Evolutionary conservation across 1,140 invertebrate species (phyloP).

Genomic region (Globodera ellingtonae): DNA sequence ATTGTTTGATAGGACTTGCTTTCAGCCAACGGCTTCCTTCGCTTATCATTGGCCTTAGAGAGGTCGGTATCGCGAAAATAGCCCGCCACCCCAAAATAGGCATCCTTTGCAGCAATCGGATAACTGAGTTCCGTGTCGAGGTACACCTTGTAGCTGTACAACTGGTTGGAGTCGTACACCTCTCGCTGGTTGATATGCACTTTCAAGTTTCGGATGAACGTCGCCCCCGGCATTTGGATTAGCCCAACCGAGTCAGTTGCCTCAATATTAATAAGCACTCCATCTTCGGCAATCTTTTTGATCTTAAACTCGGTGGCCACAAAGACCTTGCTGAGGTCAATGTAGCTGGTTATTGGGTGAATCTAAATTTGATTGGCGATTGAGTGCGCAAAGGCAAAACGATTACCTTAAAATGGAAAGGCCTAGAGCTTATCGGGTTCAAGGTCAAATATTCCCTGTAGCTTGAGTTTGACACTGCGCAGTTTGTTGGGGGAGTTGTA

Average conservation of each 20-base stretch:
- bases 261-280: neutral
- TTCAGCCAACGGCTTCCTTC: neutral
- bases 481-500: too few species aligned
- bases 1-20: neutral
- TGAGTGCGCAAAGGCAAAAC: too few species aligned
- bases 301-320: neutral
- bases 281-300: neutral
- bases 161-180: conserved; percentile 13
- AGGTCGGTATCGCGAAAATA: neutral
- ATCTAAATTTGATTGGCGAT: too few species aligned
- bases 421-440: too few species aligned
- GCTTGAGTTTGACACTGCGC: too few species aligned
- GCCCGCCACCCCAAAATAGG: too few species aligned
- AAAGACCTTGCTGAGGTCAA: conserved; percentile 12
- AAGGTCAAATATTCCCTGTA: too few species aligned
- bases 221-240: neutral
- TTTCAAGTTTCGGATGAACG: neutral
- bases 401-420: too few species aligned
- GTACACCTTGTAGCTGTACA: conserved; percentile 11
- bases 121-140: too few species aligned
- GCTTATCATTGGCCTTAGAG: neutral
- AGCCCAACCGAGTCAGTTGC: neutral
- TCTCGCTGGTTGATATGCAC: conserved; percentile 15
- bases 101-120: too few species aligned
- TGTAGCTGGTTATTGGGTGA: conserved; percentile 3